These are phyloP conservation scores for Pangasius djambal DNA, from an alignment of 2,797 vertebrate species.

Conservation along the genomic window DNA sequence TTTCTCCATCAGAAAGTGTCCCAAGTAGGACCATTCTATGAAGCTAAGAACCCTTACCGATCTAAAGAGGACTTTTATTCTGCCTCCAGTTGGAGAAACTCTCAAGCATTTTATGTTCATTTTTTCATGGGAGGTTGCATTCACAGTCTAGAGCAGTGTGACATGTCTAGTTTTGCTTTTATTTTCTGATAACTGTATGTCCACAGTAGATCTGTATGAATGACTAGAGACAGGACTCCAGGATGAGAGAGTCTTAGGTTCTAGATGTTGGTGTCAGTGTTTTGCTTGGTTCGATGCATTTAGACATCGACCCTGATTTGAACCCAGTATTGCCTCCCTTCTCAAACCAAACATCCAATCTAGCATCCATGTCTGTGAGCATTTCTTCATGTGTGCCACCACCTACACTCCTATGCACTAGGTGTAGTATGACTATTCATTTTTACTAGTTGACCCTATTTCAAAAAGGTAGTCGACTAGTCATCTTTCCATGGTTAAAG, in stretches of 20 bases:
- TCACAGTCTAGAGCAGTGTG: background rate
- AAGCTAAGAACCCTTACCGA: background rate
- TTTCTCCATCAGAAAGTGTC: background rate
- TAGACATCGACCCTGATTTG: background rate
- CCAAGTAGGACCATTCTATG: background rate
- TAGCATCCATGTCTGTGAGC: background rate
- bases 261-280: background rate
- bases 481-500: too few relatives aligned
- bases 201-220: background rate
- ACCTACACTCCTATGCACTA: too few relatives aligned
- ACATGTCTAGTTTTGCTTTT: background rate
- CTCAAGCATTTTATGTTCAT: background rate
- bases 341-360: background rate
- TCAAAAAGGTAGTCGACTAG: background rate
- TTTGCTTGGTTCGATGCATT: background rate
- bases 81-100: background rate
- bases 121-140: background rate
- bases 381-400: background rate
- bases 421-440: background rate
- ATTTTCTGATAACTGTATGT: background rate
- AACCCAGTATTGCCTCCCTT: background rate
- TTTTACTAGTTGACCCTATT: background rate
- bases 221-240: background rate
- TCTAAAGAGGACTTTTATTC: background rate
- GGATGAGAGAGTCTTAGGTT: background rate